phyloP scores from a whole-genome alignment of 64 coral and sea anemone species.

The Dendronephthya gigantea region DNA sequence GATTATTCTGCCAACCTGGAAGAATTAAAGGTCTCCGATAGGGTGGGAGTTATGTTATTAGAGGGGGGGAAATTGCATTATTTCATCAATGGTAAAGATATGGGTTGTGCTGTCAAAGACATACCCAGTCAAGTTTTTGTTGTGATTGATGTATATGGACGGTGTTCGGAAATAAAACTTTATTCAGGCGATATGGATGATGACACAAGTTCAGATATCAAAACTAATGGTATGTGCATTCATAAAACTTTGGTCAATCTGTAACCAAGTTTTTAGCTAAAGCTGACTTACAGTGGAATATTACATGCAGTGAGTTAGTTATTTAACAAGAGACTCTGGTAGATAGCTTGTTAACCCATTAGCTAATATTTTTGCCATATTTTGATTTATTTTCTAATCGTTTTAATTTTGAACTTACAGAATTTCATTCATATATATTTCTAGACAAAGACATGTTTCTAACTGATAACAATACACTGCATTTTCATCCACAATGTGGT shows the following conservation, averaged over 20 bases:
- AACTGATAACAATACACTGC: constrained; percentile 31
- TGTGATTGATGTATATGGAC: constrained; percentile 93
- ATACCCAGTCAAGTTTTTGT: constrained; percentile 59
- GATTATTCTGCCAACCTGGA: constrained; percentile 73
- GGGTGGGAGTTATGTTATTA: constrained; percentile 54
- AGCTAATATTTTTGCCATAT: neutral
- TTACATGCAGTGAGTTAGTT: no score
- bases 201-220: neutral
- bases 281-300: no score
- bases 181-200: neutral
- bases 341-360: no score
- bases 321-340: no score
- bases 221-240: neutral
- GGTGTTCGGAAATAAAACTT: constrained; percentile 60
- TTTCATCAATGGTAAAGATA: constrained; percentile 75
- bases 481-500: constrained; percentile 86
- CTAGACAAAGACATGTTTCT: neutral
- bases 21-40: constrained; percentile 57
- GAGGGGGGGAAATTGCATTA: constrained; percentile 65
- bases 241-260: neutral
- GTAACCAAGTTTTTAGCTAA: no score
- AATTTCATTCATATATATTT: neutral
- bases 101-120: constrained; percentile 64
- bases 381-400: no score
- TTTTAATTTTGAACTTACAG: neutral